A percentile compares a stretch with the other conserved stretches of the same genome.
Evolutionary conservation across 2,888 invertebrate species (phyloP).

Genomic region (Pinctada fucata): DNA sequence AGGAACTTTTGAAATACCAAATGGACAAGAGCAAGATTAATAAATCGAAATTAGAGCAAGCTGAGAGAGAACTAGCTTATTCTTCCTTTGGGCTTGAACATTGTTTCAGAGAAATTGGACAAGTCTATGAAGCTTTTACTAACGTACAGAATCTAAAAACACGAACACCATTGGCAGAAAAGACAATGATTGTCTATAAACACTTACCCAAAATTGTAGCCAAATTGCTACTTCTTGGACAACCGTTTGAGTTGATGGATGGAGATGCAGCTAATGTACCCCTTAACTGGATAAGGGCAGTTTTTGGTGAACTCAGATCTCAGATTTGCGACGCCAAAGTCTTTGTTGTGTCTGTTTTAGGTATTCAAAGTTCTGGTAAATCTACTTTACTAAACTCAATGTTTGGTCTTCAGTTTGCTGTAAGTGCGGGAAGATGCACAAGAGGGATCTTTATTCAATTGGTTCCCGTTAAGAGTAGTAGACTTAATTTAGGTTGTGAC

Average conservation of each 20-base stretch:
- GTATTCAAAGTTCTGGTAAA: constrained; percentile 43
- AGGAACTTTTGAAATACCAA: neutral
- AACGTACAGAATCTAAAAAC: neutral
- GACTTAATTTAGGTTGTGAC: constrained; percentile 10
- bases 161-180: neutral
- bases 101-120: constrained; percentile 24
- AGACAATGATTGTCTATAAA: neutral
- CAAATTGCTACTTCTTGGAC: constrained; percentile 27
- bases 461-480: constrained; percentile 2
- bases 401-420: constrained; percentile 38
- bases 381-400: constrained; percentile 38
- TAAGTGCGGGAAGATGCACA: constrained; percentile 43
- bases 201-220: constrained; percentile 18
- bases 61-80: neutral
- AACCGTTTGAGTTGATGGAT: constrained; percentile 43
- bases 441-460: constrained; percentile 38
- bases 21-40: neutral
- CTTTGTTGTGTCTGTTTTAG: constrained; percentile 33
- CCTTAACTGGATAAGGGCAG: constrained; percentile 28
- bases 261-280: constrained; percentile 39
- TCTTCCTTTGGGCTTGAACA: constrained; percentile 24
- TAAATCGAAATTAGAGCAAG: neutral
- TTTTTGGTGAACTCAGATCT: constrained; percentile 15
- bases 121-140: constrained; percentile 24
- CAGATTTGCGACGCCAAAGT: constrained; percentile 32